phyloP scores from a whole-genome alignment of 2,113 vertebrate genomes.

The Phycodurus eques region DNA sequence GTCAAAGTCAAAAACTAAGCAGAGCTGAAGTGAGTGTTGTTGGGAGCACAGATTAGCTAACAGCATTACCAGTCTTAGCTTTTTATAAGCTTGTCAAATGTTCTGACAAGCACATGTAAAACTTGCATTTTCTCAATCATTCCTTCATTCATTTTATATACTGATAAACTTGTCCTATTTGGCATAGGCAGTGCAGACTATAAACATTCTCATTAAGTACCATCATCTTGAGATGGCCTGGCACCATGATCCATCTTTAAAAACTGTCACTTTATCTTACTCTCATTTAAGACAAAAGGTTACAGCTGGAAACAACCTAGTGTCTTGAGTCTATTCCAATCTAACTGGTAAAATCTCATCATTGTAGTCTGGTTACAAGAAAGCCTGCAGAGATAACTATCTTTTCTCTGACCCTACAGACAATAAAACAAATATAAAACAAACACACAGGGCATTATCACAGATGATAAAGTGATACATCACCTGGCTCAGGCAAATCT shows the following conservation, averaged over 20 bases:
- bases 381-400: constrained; percentile 8
- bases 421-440: constrained; percentile 24
- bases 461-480: constrained; percentile 6
- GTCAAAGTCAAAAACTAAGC: neutral
- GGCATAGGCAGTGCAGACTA: constrained; percentile 18
- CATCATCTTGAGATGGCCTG: constrained; percentile 42
- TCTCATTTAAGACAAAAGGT: neutral
- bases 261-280: neutral
- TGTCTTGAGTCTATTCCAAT: neutral
- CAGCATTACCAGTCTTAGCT: neutral
- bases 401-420: constrained; percentile 23
- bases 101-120: neutral
- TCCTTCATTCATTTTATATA: neutral
- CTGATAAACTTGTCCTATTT: neutral
- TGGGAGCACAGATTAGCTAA: neutral
- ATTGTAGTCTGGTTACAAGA: neutral
- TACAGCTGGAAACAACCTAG: neutral
- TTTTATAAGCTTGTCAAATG: neutral
- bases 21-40: neutral
- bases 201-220: constrained; percentile 37
- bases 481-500: constrained; percentile 6
- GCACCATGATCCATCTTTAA: constrained; percentile 37
- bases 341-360: neutral
- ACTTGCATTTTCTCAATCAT: neutral
- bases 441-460: constrained; percentile 19